Evolutionary conservation across 2,113 vertebrate genomes (phyloP).

Genomic region (Grammomys surdaster): DNA sequence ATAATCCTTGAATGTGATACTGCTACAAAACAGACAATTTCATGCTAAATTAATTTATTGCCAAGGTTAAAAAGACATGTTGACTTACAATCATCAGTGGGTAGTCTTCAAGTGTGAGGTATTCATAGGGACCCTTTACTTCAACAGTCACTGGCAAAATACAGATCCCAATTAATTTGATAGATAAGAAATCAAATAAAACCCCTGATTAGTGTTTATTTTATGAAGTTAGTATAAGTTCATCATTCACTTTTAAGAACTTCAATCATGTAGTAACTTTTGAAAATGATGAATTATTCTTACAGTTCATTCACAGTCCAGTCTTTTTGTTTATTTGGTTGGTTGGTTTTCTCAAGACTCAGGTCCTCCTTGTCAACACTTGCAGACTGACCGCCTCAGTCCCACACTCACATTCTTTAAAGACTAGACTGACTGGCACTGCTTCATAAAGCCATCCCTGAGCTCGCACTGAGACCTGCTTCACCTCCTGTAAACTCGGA

Average conservation of each 20-base stretch:
- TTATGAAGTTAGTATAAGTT: conserved; percentile 42
- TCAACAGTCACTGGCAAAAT: conserved; percentile 93
- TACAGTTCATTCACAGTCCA: not conserved
- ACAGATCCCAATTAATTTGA: conserved; percentile 72
- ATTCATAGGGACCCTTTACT: conserved; percentile 95
- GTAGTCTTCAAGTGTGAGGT: conserved; percentile 96
- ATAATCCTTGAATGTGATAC: conserved; percentile 42
- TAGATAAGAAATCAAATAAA: conserved; percentile 60
- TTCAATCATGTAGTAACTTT: conserved; percentile 14
- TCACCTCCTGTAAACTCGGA: conserved; percentile 22
- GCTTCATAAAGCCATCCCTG: not conserved
- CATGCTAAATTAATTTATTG: conserved; percentile 51
- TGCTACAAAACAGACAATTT: conserved; percentile 36
- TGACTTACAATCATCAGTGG: conserved; percentile 95
- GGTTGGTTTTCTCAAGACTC: not conserved
- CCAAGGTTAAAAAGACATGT: conserved; percentile 49
- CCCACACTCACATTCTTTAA: not conserved
- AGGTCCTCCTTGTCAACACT: not conserved
- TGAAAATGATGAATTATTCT: not conserved
- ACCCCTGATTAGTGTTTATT: conserved; percentile 10
- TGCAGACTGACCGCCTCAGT: not conserved
- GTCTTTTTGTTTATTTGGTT: not conserved
- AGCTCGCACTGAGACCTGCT: not conserved
- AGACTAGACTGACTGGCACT: not conserved
- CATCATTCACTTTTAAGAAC: conserved; percentile 25